These are phyloP conservation scores for Penaeus chinensis DNA, from an alignment of 1,140 invertebrate species.

Conservation along the genomic window DNA sequence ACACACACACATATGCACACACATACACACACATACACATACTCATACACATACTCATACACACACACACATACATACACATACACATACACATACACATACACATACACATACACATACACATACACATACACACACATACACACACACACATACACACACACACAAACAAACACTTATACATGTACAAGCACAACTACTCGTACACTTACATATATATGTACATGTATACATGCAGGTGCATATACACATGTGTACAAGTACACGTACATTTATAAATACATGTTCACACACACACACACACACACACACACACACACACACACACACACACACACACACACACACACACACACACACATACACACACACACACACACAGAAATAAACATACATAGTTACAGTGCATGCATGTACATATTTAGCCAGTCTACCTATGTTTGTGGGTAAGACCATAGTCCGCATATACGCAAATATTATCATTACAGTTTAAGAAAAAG, in stretches of 20 bases:
- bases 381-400: background rate
- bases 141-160: too few relatives aligned
- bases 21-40: too few relatives aligned
- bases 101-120: too few relatives aligned
- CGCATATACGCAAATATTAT: too few relatives aligned
- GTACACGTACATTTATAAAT: conserved; percentile 15
- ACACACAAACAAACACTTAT: too few relatives aligned
- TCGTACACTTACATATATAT: background rate
- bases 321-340: conserved; percentile 4
- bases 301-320: background rate
- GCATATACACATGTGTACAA: conserved; percentile 10
- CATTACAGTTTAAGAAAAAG: too few relatives aligned
- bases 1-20: too few relatives aligned
- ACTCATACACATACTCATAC: too few relatives aligned
- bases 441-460: background rate
- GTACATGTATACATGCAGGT: conserved; percentile 3
- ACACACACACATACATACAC: too few relatives aligned
- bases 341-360: background rate
- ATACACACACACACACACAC: conserved; percentile 6
- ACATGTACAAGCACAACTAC: too few relatives aligned
- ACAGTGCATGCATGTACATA: conserved; percentile 8
- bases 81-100: too few relatives aligned
- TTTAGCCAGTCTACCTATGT: background rate
- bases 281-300: conserved; percentile 3
- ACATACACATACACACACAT: too few relatives aligned